Evolutionary conservation across 2,888 invertebrate genomes (phyloP).

Genomic region (Hypomecis atomaria): DNA sequence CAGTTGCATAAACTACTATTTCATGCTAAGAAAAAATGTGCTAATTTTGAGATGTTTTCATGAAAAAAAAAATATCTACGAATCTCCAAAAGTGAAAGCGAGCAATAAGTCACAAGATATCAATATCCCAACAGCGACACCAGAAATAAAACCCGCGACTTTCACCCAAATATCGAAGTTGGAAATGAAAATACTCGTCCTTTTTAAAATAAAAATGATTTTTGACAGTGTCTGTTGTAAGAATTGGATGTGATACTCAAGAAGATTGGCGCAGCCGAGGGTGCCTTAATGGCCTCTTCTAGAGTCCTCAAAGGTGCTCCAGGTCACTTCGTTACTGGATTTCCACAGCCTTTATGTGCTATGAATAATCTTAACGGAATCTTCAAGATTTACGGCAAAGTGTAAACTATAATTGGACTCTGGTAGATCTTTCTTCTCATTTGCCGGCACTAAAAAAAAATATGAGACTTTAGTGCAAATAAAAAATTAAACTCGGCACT

Average conservation of each 20-base stretch:
- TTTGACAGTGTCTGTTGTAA: conserved; percentile 61
- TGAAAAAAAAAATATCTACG: neutral
- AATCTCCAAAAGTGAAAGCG: neutral
- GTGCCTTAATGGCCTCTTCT: conserved; percentile 81
- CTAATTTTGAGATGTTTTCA: neutral
- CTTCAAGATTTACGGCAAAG: conserved; percentile 49
- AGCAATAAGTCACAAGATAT: neutral
- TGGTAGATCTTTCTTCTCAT: neutral
- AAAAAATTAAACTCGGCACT: too few relatives aligned
- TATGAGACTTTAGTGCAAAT: neutral
- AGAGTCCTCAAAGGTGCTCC: conserved; percentile 72
- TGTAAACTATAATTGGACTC: conserved; percentile 52
- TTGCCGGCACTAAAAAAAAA: neutral
- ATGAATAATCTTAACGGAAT: conserved; percentile 70
- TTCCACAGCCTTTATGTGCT: conserved; percentile 73
- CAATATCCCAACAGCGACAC: neutral
- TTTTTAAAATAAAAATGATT: conserved; percentile 56
- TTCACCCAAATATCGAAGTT: conserved; percentile 10
- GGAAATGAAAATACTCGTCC: conserved; percentile 15
- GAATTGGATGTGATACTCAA: conserved; percentile 76
- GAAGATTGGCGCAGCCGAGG: conserved; percentile 77
- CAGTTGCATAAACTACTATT: too few relatives aligned
- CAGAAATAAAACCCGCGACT: conserved; percentile 1
- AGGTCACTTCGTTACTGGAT: conserved; percentile 82
- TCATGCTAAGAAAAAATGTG: too few relatives aligned